Evolutionary conservation across 1,140 invertebrate species (phyloP), one percentile per base, ranked within the genome.

Genomic region (Sesamia nonagrioides): DNA sequence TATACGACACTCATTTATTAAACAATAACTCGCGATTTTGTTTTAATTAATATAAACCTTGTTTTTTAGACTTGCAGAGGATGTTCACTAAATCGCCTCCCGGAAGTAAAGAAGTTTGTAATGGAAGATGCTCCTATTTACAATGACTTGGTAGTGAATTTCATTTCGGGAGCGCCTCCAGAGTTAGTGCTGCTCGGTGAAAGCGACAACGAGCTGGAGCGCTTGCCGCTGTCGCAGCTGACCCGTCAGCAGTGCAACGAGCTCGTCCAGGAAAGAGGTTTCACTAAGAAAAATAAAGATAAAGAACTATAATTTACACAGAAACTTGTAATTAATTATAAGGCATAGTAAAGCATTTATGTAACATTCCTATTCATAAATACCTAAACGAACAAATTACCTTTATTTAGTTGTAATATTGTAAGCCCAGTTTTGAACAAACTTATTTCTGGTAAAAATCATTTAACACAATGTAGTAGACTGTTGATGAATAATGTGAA

Each of bases 61-160:
- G 84, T 78, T 33, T 96, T 96, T 54, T 94, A 98, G 97, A 97
- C 97, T 86, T 98, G 97, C 89, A 95, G 96, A 85, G 97, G 97
- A 83, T 98, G 97, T 94, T 96, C 96, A 33, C 89, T 98, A 78
- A 98, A 97, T 83, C 95, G 96, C 73, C 94, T 97, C 27, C 96
- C 96, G 18, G 96, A 97, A 92, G 96, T 98, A 9, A 97, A 97
- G 92, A 94, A 95, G 80, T 98, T 98, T 88, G 96, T 97, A 60
- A 96, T 97, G 91, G 95, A 97, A 82, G 97, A 98, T 87, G 88
- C 97, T 21, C 97, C 97, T 9, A 92, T 96, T 60, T 98, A 97
- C 87, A 95, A 96, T 9, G 95, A 96, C 82, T 91, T 96, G 33
- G 91, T 91, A 33, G 93, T 95, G 6, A 97, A 97, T 85, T 96